A percentile compares a stretch with the other conserved stretches of the same genome.
phyloP scores from a whole-genome alignment of 2,113 vertebrate species.

The Colossoma macropomum region DNA sequence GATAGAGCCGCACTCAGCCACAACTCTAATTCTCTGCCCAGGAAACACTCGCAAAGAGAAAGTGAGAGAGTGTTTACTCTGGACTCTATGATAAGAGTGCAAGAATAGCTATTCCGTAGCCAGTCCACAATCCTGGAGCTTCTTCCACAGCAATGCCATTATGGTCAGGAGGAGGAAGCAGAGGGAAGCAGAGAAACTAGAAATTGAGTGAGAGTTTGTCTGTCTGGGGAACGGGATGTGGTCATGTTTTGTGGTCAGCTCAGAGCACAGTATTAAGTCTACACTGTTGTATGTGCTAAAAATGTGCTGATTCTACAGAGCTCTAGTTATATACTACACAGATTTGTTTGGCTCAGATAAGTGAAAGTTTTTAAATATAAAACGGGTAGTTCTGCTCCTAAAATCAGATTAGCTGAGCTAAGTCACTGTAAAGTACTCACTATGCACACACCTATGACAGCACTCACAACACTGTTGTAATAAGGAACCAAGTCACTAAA shows the following conservation, averaged over 20 bases:
- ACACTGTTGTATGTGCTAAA: no score
- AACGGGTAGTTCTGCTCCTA: no score
- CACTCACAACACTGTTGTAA: no score
- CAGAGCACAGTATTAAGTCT: neutral
- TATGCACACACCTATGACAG: no score
- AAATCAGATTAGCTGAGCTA: no score
- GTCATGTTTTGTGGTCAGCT: no score
- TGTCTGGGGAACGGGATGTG: neutral
- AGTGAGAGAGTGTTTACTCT: slow-evolving; percentile 57
- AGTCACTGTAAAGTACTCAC: no score
- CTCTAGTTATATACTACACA: no score
- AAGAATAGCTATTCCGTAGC: slow-evolving; percentile 50
- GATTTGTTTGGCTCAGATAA: no score
- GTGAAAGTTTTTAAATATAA: no score
- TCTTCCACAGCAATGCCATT: slow-evolving; percentile 53
- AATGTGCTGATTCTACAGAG: no score
- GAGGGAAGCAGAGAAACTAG: slow-evolving; percentile 4
- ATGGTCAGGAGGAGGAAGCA: slow-evolving; percentile 33
- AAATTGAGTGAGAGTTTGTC: slow-evolving; percentile 23
- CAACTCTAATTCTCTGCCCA: slow-evolving; percentile 58
- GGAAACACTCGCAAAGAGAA: slow-evolving; percentile 54
- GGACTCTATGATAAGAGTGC: slow-evolving; percentile 61
- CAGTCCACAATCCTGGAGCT: slow-evolving; percentile 50
- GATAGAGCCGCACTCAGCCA: slow-evolving; percentile 58
- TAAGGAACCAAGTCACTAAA: no score